These are phyloP conservation scores for Neostethus bicornis DNA, from an alignment of 2,797 vertebrate genomes.

Conservation along the genomic window DNA sequence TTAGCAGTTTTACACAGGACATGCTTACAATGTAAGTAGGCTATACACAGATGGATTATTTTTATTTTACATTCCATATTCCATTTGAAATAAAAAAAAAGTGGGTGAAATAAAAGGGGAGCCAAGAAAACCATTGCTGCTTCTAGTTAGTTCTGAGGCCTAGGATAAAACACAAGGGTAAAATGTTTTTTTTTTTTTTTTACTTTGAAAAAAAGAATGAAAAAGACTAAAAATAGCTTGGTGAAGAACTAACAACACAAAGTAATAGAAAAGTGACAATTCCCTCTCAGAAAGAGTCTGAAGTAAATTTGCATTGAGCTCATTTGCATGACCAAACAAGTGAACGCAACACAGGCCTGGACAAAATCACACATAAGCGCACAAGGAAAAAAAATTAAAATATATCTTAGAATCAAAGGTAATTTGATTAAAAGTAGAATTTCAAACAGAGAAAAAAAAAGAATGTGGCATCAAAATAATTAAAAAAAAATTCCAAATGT, in stretches of 20 bases:
- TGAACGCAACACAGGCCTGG: conserved; percentile 66
- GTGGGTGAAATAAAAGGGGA: conserved; percentile 59
- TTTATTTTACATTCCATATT: conserved; percentile 93
- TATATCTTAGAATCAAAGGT: conserved; percentile 42
- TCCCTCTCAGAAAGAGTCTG: conserved; percentile 63
- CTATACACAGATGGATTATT: conserved; percentile 87
- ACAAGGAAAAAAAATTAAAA: conserved; percentile 24
- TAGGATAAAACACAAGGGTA: conserved; percentile 82
- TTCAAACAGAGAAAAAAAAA: conserved; percentile 48
- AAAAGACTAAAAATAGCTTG: conserved; percentile 52
- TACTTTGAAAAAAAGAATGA: conserved; percentile 29
- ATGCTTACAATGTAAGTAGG: conserved; percentile 94
- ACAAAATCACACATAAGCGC: conserved; percentile 54
- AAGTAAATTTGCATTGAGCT: conserved; percentile 67
- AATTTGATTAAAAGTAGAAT: conserved; percentile 59
- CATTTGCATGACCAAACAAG: conserved; percentile 73
- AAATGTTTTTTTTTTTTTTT: conserved; percentile 12
- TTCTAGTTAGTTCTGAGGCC: conserved; percentile 89
- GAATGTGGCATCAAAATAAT: conserved; percentile 53
- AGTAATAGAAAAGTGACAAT: conserved; percentile 72
- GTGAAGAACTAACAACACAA: conserved; percentile 61
- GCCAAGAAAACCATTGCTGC: conserved; percentile 85
- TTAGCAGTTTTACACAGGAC: conserved; percentile 94
- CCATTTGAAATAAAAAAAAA: conserved; percentile 72
- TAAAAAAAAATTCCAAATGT: conserved; percentile 46